Evolutionary conservation across 2,797 vertebrate genomes (phyloP).

Genomic region (Eospalax fontanierii): DNA sequence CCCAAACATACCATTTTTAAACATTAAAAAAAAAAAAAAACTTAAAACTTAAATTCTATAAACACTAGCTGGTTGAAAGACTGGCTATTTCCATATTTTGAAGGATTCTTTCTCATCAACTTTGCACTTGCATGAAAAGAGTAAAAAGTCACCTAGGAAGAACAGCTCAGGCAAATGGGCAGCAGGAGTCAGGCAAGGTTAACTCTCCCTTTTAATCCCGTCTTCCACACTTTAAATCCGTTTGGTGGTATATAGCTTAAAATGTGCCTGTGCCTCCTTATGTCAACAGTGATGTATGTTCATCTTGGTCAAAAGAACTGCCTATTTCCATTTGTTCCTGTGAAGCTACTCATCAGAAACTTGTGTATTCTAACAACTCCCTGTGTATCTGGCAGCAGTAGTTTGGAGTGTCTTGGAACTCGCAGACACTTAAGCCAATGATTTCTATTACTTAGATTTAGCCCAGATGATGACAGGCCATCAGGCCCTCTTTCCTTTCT

Average conservation of each 20-base stretch:
- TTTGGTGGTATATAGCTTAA: not conserved
- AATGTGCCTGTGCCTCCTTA: not conserved
- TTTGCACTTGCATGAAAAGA: not conserved
- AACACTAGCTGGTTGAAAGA: constrained; percentile 14
- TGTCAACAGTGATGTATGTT: not conserved
- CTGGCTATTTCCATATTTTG: not conserved
- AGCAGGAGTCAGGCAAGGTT: not conserved
- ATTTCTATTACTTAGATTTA: not conserved
- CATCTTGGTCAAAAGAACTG: not conserved
- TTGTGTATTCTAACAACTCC: not conserved
- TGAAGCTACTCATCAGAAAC: not conserved
- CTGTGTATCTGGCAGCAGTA: not conserved
- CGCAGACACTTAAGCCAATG: not conserved
- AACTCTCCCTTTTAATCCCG: not conserved
- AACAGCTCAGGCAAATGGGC: not conserved
- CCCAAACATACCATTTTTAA: not conserved
- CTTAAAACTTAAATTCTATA: too few relatives aligned
- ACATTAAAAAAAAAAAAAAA: too few relatives aligned
- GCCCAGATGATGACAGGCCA: not conserved
- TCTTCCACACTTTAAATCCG: not conserved
- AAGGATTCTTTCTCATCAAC: not conserved
- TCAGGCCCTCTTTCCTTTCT: not conserved
- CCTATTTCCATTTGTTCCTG: not conserved
- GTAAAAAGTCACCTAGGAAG: not conserved
- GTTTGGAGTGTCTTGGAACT: not conserved